Evolutionary conservation across 2,888 invertebrate species (phyloP).

Genomic region (Caenorhabditis becei): DNA sequence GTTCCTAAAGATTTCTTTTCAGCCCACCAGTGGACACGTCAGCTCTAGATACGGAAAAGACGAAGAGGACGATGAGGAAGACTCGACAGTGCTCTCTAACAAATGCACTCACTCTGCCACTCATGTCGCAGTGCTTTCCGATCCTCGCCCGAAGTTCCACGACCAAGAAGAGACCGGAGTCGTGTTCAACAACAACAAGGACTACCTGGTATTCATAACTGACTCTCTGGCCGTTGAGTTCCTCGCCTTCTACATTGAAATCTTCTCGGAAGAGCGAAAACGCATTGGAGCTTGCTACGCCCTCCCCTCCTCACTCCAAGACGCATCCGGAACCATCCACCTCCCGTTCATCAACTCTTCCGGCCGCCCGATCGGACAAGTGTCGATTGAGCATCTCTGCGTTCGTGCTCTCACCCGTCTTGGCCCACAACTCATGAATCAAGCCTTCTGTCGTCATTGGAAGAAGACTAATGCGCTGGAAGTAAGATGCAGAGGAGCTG

Average conservation of each 20-base stretch:
- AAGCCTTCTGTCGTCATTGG: conserved; percentile 69
- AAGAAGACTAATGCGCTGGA: conserved; percentile 85
- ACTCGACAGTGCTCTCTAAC: conserved; percentile 31
- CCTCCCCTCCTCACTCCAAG: conserved; percentile 70
- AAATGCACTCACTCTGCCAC: conserved; percentile 63
- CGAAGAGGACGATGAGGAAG: conserved; percentile 65
- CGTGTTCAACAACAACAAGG: conserved; percentile 72
- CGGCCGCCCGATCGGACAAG: conserved; percentile 78
- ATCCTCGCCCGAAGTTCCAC: conserved; percentile 71
- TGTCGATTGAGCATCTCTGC: conserved; percentile 66
- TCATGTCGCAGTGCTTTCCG: conserved; percentile 71
- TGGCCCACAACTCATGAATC: conserved; percentile 72
- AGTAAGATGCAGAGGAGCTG: conserved; percentile 95
- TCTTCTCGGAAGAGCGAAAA: conserved; percentile 71
- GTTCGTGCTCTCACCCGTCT: conserved; percentile 72
- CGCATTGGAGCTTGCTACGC: conserved; percentile 72
- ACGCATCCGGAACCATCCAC: conserved; percentile 76
- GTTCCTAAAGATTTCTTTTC: conserved; percentile 14
- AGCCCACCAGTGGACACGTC: conserved; percentile 54
- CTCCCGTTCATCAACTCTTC: conserved; percentile 76
- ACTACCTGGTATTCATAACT: conserved; percentile 77
- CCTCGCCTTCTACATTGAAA: conserved; percentile 72
- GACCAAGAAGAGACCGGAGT: conserved; percentile 72
- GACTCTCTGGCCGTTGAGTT: conserved; percentile 77
- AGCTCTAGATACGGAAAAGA: conserved; percentile 63